Base-by-base conservation (phyloP, 2,797 vertebrate genomes). In the Parauchenoglanis punctatus region DNA sequence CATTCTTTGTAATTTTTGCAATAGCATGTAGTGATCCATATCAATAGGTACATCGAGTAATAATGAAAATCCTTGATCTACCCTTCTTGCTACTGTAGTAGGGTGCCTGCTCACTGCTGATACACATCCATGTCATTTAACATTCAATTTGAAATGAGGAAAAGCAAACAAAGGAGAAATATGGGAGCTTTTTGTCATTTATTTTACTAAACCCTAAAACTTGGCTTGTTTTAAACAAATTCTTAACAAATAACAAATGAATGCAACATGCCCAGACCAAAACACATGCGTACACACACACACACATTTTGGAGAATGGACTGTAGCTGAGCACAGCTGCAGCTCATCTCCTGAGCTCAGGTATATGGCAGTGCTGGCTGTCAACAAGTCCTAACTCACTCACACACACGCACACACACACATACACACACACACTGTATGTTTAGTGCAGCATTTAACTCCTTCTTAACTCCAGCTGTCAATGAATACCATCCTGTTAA, bases 361-460 rank as follows among this genome's bases (percentile, higher is more conserved):
- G n/a, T 67, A 67, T 67, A 67, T 68, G 15, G 65, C 31, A 20
- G 28, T 40, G 67, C 67, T 35, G 67, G 67, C 17, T 70, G 15
- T 70, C 67, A 70, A 70, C 67, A 70, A 40, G 67, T 7, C 31
- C 67, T 40, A 67, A 5, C 63, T 28, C n/a, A 67, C 63, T 28
- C 63, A 63, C 61, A 63, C 61, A 63, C 35, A 35, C 35, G 25
- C 40, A 46, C 31, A 25, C 70, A 18, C 40, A 73, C 31, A 75
- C 44, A 83, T 78, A 88, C 80, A 78, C 78, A 52, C 86, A 76
- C 28, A 65, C 81, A 65, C 68, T 7, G n/a, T 54, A 52, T 67
- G 20, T 67, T 63, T 85, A 67, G 18, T 63, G 56, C 58, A 49
- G 17, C 13, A 5, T 72, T 70, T 70, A 25, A 18, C 46, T 78